phyloP scores from a whole-genome alignment of 1,140 invertebrate species.

The Lamellibrachia luymesi region DNA sequence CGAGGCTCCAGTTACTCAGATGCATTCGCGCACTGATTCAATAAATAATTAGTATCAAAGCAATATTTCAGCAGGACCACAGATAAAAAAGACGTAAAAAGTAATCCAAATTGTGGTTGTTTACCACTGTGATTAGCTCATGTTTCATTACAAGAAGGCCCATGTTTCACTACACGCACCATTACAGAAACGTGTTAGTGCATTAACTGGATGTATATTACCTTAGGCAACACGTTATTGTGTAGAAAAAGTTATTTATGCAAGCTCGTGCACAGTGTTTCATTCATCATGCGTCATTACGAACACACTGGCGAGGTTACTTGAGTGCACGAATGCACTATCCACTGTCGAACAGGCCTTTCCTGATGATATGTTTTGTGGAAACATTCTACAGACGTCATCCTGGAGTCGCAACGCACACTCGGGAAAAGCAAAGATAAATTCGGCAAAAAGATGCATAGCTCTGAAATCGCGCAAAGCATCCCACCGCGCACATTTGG shows the following conservation, averaged over 20 bases:
- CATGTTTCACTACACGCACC: no score
- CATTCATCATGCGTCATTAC: background rate
- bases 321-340: background rate
- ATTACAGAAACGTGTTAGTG: background rate
- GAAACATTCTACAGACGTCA: background rate
- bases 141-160: background rate
- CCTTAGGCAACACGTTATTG: background rate
- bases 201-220: background rate
- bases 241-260: background rate
- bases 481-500: background rate
- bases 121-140: background rate
- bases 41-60: background rate
- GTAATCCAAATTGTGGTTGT: background rate
- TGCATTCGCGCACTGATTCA: background rate
- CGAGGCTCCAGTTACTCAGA: background rate
- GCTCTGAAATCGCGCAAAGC: background rate
- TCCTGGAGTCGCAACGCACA: background rate
- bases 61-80: background rate
- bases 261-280: background rate
- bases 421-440: background rate
- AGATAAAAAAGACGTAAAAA: background rate
- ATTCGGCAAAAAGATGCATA: background rate
- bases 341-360: background rate
- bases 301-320: background rate
- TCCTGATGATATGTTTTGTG: background rate